Evolutionary conservation across 2,888 invertebrate genomes (phyloP).

Genomic region (Chymomyza procnemis): DNA sequence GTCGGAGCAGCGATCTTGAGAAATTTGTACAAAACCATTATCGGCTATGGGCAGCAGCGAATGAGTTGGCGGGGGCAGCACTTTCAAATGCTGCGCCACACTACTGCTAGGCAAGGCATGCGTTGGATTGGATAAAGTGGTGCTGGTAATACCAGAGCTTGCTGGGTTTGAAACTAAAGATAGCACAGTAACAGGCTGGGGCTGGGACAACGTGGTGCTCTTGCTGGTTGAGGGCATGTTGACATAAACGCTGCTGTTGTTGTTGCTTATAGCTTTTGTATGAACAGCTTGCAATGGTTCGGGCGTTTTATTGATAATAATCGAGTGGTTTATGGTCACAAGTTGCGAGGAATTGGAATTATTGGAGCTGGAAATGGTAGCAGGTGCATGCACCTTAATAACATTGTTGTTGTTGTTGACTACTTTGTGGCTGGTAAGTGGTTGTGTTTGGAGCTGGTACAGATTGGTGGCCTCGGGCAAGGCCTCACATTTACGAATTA

Average conservation of each 20-base stretch:
- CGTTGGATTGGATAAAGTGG: not conserved
- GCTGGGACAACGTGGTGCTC: slow-evolving; percentile 18
- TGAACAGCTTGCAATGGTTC: slow-evolving; percentile 56
- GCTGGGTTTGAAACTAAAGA: not conserved
- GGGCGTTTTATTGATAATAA: slow-evolving; percentile 77
- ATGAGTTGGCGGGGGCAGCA: slow-evolving; percentile 36
- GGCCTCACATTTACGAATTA: slow-evolving; percentile 72
- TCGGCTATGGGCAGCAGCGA: slow-evolving; percentile 76
- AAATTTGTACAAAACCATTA: slow-evolving; percentile 76
- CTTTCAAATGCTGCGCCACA: slow-evolving; percentile 13
- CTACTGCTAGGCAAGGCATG: not conserved
- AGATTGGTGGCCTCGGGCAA: slow-evolving; percentile 40
- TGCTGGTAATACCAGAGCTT: slow-evolving; percentile 15
- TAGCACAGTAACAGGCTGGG: not conserved
- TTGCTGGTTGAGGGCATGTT: slow-evolving; percentile 45
- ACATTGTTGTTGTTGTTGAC: slow-evolving; percentile 38
- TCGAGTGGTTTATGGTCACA: slow-evolving; percentile 78
- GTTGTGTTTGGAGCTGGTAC: slow-evolving; percentile 11
- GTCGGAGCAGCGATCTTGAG: slow-evolving; percentile 76
- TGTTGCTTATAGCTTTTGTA: not conserved
- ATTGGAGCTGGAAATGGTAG: slow-evolving; percentile 17
- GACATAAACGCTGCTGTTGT: slow-evolving; percentile 46
- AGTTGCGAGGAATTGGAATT: slow-evolving; percentile 53
- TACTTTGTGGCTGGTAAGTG: slow-evolving; percentile 45
- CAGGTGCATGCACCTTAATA: slow-evolving; percentile 40